Evolutionary conservation across 1,140 invertebrate species (phyloP).

Genomic region (Neodiprion pinetum): DNA sequence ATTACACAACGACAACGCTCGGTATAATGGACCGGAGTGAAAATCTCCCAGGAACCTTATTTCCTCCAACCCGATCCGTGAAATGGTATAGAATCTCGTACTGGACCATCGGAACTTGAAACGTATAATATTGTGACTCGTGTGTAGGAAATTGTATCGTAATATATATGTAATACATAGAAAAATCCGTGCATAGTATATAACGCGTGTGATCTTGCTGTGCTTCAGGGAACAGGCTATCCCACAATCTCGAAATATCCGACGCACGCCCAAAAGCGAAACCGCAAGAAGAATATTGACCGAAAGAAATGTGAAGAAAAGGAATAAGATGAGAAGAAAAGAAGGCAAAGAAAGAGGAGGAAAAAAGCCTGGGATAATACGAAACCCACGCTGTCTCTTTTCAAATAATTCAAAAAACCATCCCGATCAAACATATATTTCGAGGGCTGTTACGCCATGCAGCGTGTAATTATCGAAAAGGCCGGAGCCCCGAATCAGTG

Average conservation of each 20-base stretch:
- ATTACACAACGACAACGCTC: background rate
- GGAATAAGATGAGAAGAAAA: slow-evolving; percentile 15
- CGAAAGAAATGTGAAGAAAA: slow-evolving; percentile 1
- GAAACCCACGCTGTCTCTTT: slow-evolving; percentile 58
- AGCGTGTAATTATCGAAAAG: slow-evolving; percentile 63
- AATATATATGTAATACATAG: no score
- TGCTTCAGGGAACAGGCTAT: background rate
- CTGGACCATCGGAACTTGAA: background rate
- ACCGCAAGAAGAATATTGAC: slow-evolving; percentile 25
- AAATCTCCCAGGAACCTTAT: background rate
- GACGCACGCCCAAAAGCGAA: slow-evolving; percentile 6
- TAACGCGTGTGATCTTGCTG: no score
- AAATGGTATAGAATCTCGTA: background rate
- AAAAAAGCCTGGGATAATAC: slow-evolving; percentile 52
- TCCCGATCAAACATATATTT: slow-evolving; percentile 64
- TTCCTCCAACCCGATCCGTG: background rate
- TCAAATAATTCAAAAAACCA: slow-evolving; percentile 63
- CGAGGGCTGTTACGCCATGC: slow-evolving; percentile 52
- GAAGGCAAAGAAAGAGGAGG: slow-evolving; percentile 24
- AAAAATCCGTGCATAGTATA: no score
- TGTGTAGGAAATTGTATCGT: no score
- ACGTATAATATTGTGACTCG: background rate
- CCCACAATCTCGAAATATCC: slow-evolving; percentile 3
- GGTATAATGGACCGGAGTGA: background rate
- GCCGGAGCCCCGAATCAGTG: slow-evolving; percentile 53